Evolutionary conservation across 1,140 invertebrate species (phyloP).

Genomic region (Drepana arcuata): DNA sequence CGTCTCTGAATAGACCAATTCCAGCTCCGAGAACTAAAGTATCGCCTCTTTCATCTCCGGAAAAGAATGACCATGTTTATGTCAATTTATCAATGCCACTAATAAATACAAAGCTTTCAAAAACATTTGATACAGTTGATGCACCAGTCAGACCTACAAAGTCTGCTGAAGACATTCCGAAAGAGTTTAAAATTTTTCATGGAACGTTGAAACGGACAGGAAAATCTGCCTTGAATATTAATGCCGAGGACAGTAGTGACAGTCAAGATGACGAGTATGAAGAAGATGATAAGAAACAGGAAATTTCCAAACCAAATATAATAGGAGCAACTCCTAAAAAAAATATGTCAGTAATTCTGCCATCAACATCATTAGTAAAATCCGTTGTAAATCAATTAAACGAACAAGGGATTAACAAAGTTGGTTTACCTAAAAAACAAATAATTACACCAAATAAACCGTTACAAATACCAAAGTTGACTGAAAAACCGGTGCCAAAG

Average conservation of each 20-base stretch:
- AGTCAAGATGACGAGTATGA: conserved; percentile 18
- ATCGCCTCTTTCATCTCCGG: conserved; percentile 37
- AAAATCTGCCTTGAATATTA: no score
- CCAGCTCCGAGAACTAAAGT: conserved; percentile 58
- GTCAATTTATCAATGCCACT: conserved; percentile 63
- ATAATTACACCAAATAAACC: conserved; percentile 43
- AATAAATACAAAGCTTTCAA: conserved; percentile 39
- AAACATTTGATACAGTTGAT: conserved; percentile 43
- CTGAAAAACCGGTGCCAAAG: conserved; percentile 61
- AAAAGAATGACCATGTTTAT: conserved; percentile 55
- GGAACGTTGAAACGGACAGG: no score
- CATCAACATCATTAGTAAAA: conserved; percentile 55
- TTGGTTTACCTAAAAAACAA: conserved; percentile 39
- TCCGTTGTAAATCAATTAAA: conserved; percentile 54
- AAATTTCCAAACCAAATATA: conserved; percentile 49
- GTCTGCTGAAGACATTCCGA: conserved; percentile 41
- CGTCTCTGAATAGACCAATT: conserved; percentile 48
- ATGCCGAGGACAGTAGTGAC: no score
- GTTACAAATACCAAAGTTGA: conserved; percentile 62
- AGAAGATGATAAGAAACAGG: conserved; percentile 20
- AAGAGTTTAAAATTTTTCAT: conserved; percentile 10
- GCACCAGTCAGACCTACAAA: conserved; percentile 46
- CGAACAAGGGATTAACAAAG: conserved; percentile 45
- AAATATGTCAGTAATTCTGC: conserved; percentile 32
- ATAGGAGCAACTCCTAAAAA: conserved; percentile 58